Conservation (phyloP, 1,140 invertebrate species). For the Antheraea pernyi region DNA sequence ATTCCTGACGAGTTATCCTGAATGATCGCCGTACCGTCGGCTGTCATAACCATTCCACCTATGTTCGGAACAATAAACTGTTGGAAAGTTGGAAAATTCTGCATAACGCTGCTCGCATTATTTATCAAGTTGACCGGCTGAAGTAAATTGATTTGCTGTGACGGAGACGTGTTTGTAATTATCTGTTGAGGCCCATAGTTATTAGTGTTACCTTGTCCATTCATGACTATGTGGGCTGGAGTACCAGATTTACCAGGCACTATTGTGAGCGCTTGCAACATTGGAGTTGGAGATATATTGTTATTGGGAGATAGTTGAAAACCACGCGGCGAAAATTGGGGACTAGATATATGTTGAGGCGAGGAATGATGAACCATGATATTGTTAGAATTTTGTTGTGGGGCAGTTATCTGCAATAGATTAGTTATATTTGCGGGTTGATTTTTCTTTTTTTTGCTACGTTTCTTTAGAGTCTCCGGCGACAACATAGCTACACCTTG, state of each 20-base stretch:
- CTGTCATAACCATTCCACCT: constrained; percentile 87
- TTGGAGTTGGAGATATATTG: constrained; percentile 81
- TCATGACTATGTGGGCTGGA: constrained; percentile 86
- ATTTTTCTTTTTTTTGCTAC: constrained; percentile 86
- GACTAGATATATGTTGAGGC: constrained; percentile 79
- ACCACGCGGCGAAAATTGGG: constrained; percentile 82
- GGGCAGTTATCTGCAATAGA: constrained; percentile 85
- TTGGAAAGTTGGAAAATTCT: constrained; percentile 89
- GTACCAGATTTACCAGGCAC: constrained; percentile 86
- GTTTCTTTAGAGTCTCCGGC: constrained; percentile 85
- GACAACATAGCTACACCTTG: constrained; percentile 83
- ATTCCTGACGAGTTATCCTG: constrained; percentile 83
- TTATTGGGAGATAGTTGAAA: constrained; percentile 83
- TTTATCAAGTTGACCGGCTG: constrained; percentile 91
- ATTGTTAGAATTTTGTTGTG: constrained; percentile 78
- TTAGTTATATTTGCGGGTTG: constrained; percentile 86
- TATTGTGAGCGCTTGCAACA: constrained; percentile 87
- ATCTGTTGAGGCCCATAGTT: constrained; percentile 85
- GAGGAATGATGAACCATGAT: constrained; percentile 71
- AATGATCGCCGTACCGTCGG: constrained; percentile 84
- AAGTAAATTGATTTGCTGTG: constrained; percentile 87
- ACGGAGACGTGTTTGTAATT: constrained; percentile 84
- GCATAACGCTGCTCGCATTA: constrained; percentile 84
- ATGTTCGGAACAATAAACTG: constrained; percentile 90
- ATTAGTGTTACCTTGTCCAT: constrained; percentile 81